Conservation (phyloP, 2,113 vertebrate genomes). For the Ascaphus truei region DNA sequence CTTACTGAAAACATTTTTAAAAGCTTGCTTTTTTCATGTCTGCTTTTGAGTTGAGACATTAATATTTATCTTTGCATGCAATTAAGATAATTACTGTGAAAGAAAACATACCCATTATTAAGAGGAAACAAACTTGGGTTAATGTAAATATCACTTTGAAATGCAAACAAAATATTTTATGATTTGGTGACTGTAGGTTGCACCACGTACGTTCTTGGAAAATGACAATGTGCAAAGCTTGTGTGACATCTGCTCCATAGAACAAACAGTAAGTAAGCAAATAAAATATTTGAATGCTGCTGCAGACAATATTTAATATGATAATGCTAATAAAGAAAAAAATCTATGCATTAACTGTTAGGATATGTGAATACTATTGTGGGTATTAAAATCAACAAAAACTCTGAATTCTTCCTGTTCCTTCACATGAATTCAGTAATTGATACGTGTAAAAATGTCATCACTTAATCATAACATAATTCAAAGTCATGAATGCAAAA, state of each 20-base stretch:
- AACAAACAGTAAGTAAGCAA: too few species aligned
- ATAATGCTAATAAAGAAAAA: too few species aligned
- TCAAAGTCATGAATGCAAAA: too few species aligned
- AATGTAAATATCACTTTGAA: constrained; percentile 31
- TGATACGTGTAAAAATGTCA: too few species aligned
- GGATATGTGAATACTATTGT: too few species aligned
- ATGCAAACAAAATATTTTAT: constrained; percentile 30
- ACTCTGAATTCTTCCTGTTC: too few species aligned
- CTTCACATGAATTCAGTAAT: too few species aligned
- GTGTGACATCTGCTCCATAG: neutral
- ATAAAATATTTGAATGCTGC: too few species aligned
- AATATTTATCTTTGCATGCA: constrained; percentile 34
- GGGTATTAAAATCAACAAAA: too few species aligned
- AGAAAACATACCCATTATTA: constrained; percentile 29
- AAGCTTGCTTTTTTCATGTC: neutral
- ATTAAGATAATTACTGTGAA: constrained; percentile 31
- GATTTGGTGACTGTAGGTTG: neutral
- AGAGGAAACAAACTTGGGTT: constrained; percentile 19
- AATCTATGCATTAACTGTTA: too few species aligned
- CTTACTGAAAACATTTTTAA: neutral
- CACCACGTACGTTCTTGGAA: constrained; percentile 21
- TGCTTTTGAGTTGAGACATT: constrained; percentile 2
- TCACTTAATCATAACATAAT: too few species aligned
- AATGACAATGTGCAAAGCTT: neutral
- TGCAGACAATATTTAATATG: too few species aligned